Evolutionary conservation across 1,140 invertebrate genomes (phyloP).

Genomic region (Drosophila repleta): DNA sequence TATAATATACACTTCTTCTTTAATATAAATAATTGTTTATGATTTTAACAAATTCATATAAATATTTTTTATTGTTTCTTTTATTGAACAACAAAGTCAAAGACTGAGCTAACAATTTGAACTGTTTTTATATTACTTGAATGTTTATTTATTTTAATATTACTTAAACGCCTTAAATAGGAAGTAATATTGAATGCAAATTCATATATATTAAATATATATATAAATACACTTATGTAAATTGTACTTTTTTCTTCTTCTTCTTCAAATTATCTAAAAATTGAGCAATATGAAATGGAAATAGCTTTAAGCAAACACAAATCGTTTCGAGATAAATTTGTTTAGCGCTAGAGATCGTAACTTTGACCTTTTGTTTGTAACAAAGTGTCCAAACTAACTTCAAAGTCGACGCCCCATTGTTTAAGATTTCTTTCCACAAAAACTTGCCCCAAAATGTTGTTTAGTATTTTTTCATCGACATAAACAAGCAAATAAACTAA

Average conservation of each 20-base stretch:
- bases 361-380: slow-evolving; percentile 40
- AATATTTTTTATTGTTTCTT: too few relatives aligned
- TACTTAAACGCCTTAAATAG: too few relatives aligned
- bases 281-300: neutral
- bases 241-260: neutral
- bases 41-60: too few relatives aligned
- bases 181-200: too few relatives aligned
- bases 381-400: slow-evolving; percentile 23
- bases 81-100: too few relatives aligned
- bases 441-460: slow-evolving; percentile 25
- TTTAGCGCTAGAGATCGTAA: slow-evolving; percentile 29
- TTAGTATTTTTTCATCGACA: slow-evolving; percentile 39
- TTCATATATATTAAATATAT: too few relatives aligned
- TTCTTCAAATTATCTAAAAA: neutral
- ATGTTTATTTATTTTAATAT: too few relatives aligned
- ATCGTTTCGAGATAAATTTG: slow-evolving; percentile 27
- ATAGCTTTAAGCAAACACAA: neutral
- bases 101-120: too few relatives aligned
- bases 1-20: neutral
- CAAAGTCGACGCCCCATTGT: slow-evolving; percentile 33
- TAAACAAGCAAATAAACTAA: slow-evolving; percentile 78
- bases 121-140: too few relatives aligned
- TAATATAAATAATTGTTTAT: neutral
- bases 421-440: neutral
- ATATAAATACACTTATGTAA: neutral